phyloP scores from a whole-genome alignment of 2,888 invertebrate genomes.

The Steinernema hermaphroditum region DNA sequence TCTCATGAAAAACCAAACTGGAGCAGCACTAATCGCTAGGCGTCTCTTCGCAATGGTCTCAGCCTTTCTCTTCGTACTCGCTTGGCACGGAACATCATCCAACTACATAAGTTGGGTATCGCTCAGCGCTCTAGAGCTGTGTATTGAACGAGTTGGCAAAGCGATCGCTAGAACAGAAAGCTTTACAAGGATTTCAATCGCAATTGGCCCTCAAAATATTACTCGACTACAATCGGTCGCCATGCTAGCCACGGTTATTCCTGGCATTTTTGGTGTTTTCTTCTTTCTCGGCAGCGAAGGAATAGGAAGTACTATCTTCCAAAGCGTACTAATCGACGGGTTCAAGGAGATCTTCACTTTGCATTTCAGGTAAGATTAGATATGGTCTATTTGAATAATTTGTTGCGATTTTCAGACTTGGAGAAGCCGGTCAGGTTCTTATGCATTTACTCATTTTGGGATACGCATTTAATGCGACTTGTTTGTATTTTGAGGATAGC shows the following conservation, averaged over 20 bases:
- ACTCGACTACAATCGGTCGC: constrained; percentile 46
- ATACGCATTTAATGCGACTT: constrained; percentile 62
- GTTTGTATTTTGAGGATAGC: constrained; percentile 49
- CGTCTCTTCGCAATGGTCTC: constrained; percentile 49
- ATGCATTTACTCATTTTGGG: constrained; percentile 59
- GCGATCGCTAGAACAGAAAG: constrained; percentile 37
- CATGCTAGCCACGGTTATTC: constrained; percentile 54
- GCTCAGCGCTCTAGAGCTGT: constrained; percentile 57
- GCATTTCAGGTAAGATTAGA: constrained; percentile 31
- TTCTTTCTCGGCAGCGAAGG: constrained; percentile 60
- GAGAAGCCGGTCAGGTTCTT: constrained; percentile 55
- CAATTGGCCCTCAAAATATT: constrained; percentile 47
- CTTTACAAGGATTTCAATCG: constrained; percentile 29
- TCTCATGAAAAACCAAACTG: constrained; percentile 43
- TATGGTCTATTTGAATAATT: no score
- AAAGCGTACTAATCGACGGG: constrained; percentile 54
- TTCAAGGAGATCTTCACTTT: constrained; percentile 39
- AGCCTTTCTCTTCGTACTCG: constrained; percentile 59
- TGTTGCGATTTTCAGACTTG: constrained; percentile 23
- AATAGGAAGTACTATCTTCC: constrained; percentile 55
- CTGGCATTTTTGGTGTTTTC: constrained; percentile 56
- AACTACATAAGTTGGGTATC: constrained; percentile 60
- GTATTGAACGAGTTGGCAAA: constrained; percentile 56
- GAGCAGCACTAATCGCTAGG: constrained; percentile 32
- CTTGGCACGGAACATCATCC: constrained; percentile 62